Percentiles rank a stretch among this genome's conserved stretches.
phyloP scores from a whole-genome alignment of 2,797 vertebrate species.

The Dipus sagitta region DNA sequence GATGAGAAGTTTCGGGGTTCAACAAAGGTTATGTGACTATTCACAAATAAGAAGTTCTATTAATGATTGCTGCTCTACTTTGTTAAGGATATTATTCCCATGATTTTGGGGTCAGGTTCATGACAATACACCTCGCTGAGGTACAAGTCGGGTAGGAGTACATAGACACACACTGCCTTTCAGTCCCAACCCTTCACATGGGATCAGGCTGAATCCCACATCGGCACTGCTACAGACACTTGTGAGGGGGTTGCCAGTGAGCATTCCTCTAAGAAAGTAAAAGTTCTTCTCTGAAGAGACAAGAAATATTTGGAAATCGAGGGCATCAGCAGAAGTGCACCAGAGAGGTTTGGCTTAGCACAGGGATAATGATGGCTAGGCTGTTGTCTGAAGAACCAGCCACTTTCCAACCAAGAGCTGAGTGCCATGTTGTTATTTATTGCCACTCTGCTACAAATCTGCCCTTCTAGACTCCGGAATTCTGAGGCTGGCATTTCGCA shows the following conservation, averaged over 20 bases:
- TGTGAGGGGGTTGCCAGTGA: background rate
- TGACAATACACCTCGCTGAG: background rate
- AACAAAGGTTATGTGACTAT: conserved; percentile 57
- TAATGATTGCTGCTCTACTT: conserved; percentile 66
- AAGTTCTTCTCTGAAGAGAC: conserved; percentile 38
- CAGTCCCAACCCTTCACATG: background rate
- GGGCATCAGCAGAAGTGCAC: background rate
- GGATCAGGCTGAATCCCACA: background rate
- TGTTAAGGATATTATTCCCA: conserved; percentile 48
- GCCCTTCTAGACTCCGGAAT: background rate
- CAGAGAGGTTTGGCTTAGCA: background rate
- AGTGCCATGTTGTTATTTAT: background rate
- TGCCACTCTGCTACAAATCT: background rate
- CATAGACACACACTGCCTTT: background rate
- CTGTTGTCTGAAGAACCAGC: background rate
- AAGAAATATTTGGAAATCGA: conserved; percentile 6
- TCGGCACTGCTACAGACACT: background rate
- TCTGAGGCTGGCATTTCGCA: background rate
- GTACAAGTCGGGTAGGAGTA: background rate
- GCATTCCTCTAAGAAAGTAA: background rate
- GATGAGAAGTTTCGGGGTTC: conserved; percentile 30
- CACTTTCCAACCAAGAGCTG: background rate
- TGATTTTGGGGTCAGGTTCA: conserved; percentile 58
- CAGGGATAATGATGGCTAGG: background rate
- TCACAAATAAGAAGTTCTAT: conserved; percentile 68